Percentiles rank a stretch among this genome's conserved stretches.
Conservation (phyloP, 2,797 vertebrate species). For the Gallinago solitaria region DNA sequence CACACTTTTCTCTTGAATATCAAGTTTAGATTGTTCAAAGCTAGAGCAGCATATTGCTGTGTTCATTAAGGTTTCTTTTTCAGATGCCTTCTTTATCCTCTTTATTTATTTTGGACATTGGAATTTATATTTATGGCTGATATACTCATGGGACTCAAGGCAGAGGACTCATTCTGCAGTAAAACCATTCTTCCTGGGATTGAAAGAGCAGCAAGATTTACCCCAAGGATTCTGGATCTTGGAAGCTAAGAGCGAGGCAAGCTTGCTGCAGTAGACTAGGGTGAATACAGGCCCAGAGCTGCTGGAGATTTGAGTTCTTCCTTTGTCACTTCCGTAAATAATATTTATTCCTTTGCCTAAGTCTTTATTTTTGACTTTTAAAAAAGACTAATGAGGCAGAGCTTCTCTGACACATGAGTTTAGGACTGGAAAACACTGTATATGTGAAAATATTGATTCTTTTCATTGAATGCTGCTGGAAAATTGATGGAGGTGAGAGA, state of each 20-base stretch:
- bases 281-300: background rate
- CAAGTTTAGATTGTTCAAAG: background rate
- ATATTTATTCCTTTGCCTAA: background rate
- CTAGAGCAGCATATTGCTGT: background rate
- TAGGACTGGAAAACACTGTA: background rate
- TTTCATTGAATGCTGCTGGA: background rate
- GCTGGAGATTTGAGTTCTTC: background rate
- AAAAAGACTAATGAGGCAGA: background rate
- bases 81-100: background rate
- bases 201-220: background rate
- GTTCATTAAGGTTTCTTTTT: background rate
- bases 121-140: background rate
- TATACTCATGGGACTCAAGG: background rate
- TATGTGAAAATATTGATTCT: background rate
- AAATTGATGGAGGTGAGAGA: background rate
- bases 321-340: background rate
- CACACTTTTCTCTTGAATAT: background rate
- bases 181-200: background rate
- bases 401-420: background rate
- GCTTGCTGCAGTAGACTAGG: background rate
- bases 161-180: background rate
- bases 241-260: background rate
- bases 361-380: background rate
- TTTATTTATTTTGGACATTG: background rate
- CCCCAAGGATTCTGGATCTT: background rate